Evolutionary conservation across 1,140 invertebrate genomes (phyloP).

Genomic region (Lepidostoma basale): DNA sequence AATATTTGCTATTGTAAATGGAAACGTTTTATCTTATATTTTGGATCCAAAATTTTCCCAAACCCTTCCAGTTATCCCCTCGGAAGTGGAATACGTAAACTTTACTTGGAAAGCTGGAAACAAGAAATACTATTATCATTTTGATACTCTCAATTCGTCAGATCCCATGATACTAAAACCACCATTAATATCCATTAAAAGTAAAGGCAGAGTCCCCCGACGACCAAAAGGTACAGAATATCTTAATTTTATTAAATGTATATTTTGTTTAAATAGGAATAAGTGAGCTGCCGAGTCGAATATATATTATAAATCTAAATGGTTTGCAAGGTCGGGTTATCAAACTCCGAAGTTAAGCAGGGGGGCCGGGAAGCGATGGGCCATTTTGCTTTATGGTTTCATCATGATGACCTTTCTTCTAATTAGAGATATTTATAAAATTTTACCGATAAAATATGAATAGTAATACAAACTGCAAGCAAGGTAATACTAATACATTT

Average conservation of each 20-base stretch:
- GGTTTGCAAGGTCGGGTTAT: too few relatives aligned
- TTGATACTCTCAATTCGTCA: slow-evolving; percentile 82
- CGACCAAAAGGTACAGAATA: slow-evolving; percentile 75
- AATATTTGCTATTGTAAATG: slow-evolving; percentile 87
- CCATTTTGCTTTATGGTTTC: too few relatives aligned
- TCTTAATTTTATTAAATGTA: too few relatives aligned
- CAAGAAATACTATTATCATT: slow-evolving; percentile 87
- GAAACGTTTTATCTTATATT: slow-evolving; percentile 82
- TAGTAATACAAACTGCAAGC: too few relatives aligned
- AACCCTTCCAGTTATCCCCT: slow-evolving; percentile 86
- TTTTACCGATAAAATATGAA: too few relatives aligned
- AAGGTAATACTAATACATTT: not conserved
- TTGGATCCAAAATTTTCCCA: slow-evolving; percentile 88
- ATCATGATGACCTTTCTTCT: too few relatives aligned
- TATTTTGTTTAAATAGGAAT: too few relatives aligned
- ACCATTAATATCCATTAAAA: slow-evolving; percentile 86
- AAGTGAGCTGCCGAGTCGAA: too few relatives aligned
- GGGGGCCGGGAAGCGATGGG: too few relatives aligned
- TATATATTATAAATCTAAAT: too few relatives aligned
- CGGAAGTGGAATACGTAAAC: slow-evolving; percentile 88
- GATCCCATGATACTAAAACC: slow-evolving; percentile 82
- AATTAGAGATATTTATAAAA: too few relatives aligned
- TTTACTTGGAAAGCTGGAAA: slow-evolving; percentile 89
- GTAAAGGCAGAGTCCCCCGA: slow-evolving; percentile 81
- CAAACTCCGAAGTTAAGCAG: too few relatives aligned